Evolutionary conservation across 2,888 invertebrate species (phyloP).

Genomic region (Gari tellinella): DNA sequence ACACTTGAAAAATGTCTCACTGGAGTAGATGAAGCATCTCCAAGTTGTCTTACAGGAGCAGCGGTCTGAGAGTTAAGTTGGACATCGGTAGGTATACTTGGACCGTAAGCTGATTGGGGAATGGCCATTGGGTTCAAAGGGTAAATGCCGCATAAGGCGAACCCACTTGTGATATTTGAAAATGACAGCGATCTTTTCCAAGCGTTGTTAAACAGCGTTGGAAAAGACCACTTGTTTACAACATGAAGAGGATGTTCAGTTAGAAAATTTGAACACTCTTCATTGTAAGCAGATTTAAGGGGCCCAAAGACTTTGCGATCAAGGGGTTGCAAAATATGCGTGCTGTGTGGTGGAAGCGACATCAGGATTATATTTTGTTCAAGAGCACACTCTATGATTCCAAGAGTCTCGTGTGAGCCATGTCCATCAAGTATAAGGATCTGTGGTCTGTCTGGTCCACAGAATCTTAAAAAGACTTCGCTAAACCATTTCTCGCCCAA

Average conservation of each 20-base stretch:
- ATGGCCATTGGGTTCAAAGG: conserved; percentile 1
- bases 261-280: conserved; percentile 26
- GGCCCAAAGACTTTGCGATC: conserved; percentile 29
- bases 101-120: background rate
- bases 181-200: conserved; percentile 3
- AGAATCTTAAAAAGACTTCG: conserved; percentile 56
- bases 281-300: conserved; percentile 26
- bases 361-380: conserved; percentile 32
- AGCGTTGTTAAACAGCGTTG: conserved; percentile 8
- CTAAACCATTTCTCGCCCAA: conserved; percentile 64
- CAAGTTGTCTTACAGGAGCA: too few relatives aligned
- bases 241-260: conserved; percentile 15
- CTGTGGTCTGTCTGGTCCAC: conserved; percentile 56
- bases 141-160: conserved; percentile 13
- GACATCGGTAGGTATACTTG: conserved; percentile 9
- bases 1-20: too few relatives aligned
- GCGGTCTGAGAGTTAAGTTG: too few relatives aligned
- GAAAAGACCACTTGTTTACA: conserved; percentile 30
- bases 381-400: conserved; percentile 50
- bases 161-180: conserved; percentile 6
- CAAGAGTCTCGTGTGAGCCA: conserved; percentile 55
- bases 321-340: conserved; percentile 31
- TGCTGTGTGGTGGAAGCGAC: conserved; percentile 24
- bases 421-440: conserved; percentile 57
- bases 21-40: too few relatives aligned